phyloP scores from a whole-genome alignment of 2,797 vertebrate genomes.

The Petrocephalus schoutedeni region DNA sequence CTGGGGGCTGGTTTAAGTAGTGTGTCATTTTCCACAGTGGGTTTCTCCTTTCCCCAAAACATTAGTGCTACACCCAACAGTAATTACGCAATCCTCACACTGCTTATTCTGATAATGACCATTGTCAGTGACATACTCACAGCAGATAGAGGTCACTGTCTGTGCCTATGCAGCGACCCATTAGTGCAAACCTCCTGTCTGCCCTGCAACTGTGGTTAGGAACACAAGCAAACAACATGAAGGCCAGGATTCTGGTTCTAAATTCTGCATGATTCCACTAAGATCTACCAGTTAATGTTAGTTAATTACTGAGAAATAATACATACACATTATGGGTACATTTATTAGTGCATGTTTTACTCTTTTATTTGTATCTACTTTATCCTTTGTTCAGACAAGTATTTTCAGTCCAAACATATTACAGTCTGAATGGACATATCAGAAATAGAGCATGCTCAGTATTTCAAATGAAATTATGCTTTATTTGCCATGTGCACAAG shows the following conservation, averaged over 20 bases:
- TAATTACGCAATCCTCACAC: not conserved
- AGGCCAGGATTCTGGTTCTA: not conserved
- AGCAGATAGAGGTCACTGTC: slow-evolving; percentile 15
- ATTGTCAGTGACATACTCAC: slow-evolving; percentile 1
- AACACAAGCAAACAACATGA: not conserved
- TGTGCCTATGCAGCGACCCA: not conserved
- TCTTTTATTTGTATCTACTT: not conserved
- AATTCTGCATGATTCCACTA: not conserved
- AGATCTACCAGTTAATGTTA: not conserved
- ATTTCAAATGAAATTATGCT: not conserved
- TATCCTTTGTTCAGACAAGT: not conserved
- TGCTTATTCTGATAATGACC: not conserved
- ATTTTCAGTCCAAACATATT: not conserved
- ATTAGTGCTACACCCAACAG: too few species aligned
- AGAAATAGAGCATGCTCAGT: not conserved
- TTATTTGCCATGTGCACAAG: not conserved
- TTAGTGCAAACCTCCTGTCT: not conserved
- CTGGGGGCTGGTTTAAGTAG: too few species aligned
- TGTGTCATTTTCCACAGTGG: too few species aligned
- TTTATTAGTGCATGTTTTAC: not conserved
- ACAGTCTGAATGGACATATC: not conserved
- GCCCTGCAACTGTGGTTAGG: slow-evolving; percentile 1
- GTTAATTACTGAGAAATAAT: not conserved
- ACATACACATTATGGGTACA: not conserved
- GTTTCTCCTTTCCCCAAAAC: not conserved